Evolutionary conservation across 2,797 vertebrate species (phyloP).

Genomic region (Falco cherrug): DNA sequence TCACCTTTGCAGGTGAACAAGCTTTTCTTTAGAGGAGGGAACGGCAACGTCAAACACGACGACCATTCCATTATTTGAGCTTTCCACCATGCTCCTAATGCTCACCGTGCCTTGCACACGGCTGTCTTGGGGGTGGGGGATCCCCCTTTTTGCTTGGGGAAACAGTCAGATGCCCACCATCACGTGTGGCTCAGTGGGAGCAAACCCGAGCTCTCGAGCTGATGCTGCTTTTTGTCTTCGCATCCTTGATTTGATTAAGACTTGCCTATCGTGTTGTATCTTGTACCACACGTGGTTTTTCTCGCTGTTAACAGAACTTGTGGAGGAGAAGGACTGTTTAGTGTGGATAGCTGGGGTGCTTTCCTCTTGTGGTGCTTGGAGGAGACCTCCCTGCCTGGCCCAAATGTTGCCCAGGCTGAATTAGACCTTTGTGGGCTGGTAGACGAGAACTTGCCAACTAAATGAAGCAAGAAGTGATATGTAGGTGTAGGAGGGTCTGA

Average conservation of each 20-base stretch:
- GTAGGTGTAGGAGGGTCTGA: not conserved
- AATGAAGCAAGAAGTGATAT: not conserved
- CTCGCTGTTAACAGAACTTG: not conserved
- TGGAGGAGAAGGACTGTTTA: not conserved
- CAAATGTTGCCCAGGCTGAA: not conserved
- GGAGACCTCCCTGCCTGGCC: not conserved
- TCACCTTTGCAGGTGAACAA: not conserved
- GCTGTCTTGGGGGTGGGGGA: not conserved
- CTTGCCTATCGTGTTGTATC: not conserved
- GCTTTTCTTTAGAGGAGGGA: not conserved
- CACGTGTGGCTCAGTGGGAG: accelerated
- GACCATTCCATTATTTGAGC: not conserved
- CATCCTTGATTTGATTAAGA: not conserved
- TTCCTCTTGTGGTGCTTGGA: not conserved
- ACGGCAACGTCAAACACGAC: not conserved
- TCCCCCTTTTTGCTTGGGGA: not conserved
- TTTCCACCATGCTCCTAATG: not conserved
- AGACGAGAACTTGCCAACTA: not conserved
- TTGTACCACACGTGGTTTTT: not conserved
- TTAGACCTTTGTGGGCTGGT: not conserved
- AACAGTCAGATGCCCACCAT: not conserved
- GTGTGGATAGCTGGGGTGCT: not conserved
- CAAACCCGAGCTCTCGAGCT: not conserved
- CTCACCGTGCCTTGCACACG: accelerated
- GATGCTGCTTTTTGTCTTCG: not conserved